phyloP scores from a whole-genome alignment of 2,113 vertebrate genomes.

The Psammodynastes pulverulentus region DNA sequence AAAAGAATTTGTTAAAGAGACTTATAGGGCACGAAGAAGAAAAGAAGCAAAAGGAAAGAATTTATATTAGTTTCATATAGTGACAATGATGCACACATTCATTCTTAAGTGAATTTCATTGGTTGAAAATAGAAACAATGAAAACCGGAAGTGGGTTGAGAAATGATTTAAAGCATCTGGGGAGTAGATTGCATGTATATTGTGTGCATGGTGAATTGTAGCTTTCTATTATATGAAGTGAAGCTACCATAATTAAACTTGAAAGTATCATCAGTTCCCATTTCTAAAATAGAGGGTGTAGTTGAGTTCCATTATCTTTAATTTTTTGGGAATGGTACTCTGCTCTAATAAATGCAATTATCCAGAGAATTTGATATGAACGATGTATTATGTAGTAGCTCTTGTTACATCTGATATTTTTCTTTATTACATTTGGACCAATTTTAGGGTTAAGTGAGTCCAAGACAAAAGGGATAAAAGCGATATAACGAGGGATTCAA shows the following conservation, averaged over 20 bases:
- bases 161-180: not conserved
- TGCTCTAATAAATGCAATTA: slow-evolving; percentile 11
- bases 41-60: not conserved
- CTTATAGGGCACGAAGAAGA: slow-evolving; percentile 1
- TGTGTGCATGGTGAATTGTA: not conserved
- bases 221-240: not conserved
- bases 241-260: not conserved
- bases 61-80: slow-evolving; percentile 22
- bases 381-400: slow-evolving; percentile 35
- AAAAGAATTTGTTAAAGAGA: not conserved
- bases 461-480: slow-evolving; percentile 49
- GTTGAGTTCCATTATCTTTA: not conserved
- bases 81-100: not conserved
- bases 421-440: slow-evolving; percentile 50
- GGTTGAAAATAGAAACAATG: slow-evolving; percentile 10
- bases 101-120: not conserved
- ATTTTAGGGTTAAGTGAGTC: slow-evolving; percentile 48
- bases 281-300: not conserved
- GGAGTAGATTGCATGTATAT: not conserved
- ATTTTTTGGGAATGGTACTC: not conserved
- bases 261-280: not conserved
- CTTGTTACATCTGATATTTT: slow-evolving; percentile 35
- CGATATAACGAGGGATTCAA: slow-evolving; percentile 35
- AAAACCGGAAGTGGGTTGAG: not conserved
- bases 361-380: slow-evolving; percentile 42